These are phyloP conservation scores for Diachrysia chrysitis DNA, from an alignment of 2,888 invertebrate genomes.

Conservation along the genomic window DNA sequence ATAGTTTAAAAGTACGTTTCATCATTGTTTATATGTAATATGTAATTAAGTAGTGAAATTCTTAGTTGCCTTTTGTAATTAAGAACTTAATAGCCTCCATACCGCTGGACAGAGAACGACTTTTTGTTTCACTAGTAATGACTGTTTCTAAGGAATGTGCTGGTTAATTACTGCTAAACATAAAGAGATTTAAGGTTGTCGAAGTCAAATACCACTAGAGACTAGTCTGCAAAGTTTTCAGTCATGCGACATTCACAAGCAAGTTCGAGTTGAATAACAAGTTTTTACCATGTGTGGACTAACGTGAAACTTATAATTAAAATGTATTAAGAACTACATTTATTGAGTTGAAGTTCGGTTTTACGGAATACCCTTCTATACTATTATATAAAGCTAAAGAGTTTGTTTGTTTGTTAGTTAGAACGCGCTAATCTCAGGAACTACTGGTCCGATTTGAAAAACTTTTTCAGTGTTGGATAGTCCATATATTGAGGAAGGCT, in stretches of 20 bases:
- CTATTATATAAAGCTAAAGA: no score
- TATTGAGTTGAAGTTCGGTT: background rate
- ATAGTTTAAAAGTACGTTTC: background rate
- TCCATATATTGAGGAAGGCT: no score
- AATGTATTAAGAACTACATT: background rate
- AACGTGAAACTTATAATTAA: slow-evolving; percentile 1
- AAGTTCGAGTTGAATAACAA: background rate
- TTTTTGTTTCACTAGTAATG: slow-evolving; percentile 1
- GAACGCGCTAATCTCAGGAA: no score
- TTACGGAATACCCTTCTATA: background rate
- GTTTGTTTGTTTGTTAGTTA: no score
- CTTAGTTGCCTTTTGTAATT: background rate
- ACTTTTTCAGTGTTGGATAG: no score
- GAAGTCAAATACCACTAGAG: slow-evolving; percentile 1
- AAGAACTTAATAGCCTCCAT: background rate
- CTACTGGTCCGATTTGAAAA: no score
- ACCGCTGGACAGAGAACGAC: background rate
- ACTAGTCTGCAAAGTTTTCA: slow-evolving; percentile 1
- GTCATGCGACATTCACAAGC: background rate
- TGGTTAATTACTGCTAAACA: slow-evolving; percentile 1
- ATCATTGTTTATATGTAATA: background rate
- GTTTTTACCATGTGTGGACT: background rate
- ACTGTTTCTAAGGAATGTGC: background rate
- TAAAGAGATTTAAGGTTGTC: background rate
- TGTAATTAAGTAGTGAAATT: background rate